Evolutionary conservation across 1,140 invertebrate genomes (phyloP).

Genomic region (Monochamus saltuarius): DNA sequence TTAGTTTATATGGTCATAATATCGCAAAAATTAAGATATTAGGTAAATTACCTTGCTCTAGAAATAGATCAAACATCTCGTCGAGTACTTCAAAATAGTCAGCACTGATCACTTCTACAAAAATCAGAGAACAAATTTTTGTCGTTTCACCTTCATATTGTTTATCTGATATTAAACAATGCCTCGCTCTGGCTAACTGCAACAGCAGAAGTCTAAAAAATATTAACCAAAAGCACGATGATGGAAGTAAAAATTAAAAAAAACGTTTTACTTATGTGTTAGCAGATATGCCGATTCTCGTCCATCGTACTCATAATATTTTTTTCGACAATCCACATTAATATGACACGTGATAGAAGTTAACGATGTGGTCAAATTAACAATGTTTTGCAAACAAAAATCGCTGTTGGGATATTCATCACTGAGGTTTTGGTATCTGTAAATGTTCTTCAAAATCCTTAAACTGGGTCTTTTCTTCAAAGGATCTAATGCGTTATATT

Average conservation of each 20-base stretch:
- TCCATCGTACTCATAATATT: constrained; percentile 16
- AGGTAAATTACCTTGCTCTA: constrained; percentile 38
- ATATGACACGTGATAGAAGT: constrained; percentile 14
- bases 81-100: constrained; percentile 23
- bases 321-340: constrained; percentile 6
- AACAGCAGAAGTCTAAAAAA: constrained; percentile 36
- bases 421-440: background rate
- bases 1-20: background rate
- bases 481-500: constrained; percentile 11
- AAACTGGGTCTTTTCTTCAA: background rate
- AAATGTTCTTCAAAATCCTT: constrained; percentile 4
- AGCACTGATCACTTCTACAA: constrained; percentile 22
- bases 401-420: constrained; percentile 17
- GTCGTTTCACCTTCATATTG: constrained; percentile 14
- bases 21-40: background rate
- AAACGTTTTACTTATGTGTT: constrained; percentile 28
- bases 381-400: constrained; percentile 25
- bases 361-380: constrained; percentile 19
- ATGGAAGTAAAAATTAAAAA: background rate
- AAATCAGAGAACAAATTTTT: constrained; percentile 30
- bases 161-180: constrained; percentile 27
- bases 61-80: constrained; percentile 39
- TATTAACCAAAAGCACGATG: background rate
- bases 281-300: constrained; percentile 20
- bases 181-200: constrained; percentile 29